phyloP scores from a whole-genome alignment of 2,113 vertebrate species.

The Thunnus thynnus region DNA sequence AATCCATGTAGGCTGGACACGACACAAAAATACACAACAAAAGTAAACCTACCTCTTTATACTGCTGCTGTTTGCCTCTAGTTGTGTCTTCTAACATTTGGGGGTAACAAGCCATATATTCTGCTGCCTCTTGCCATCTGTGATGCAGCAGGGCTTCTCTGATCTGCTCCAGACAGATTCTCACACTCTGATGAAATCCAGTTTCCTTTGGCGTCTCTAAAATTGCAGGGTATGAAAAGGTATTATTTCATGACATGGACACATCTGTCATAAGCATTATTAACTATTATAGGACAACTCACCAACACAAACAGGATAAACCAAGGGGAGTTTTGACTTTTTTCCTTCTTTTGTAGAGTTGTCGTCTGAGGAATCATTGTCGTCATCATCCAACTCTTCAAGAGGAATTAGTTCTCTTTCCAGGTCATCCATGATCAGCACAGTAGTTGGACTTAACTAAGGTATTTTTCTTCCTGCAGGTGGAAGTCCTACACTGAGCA shows the following conservation, averaged over 20 bases:
- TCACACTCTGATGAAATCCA: constrained; percentile 84
- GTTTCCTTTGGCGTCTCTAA: constrained; percentile 61
- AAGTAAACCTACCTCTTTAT: constrained; percentile 84
- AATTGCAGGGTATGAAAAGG: neutral
- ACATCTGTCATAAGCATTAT: neutral
- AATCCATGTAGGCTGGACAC: neutral
- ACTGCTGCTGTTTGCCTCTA: neutral
- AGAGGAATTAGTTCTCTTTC: constrained; percentile 27
- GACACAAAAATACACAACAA: constrained; percentile 19
- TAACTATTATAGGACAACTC: neutral
- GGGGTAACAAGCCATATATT: constrained; percentile 86
- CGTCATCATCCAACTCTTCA: neutral
- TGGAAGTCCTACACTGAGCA: too few relatives aligned
- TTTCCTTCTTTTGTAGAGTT: neutral
- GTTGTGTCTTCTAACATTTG: constrained; percentile 86
- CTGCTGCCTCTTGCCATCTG: constrained; percentile 90
- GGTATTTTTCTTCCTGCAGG: neutral
- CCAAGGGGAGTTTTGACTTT: constrained; percentile 23
- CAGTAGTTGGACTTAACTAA: neutral
- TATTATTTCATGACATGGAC: neutral
- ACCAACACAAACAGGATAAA: constrained; percentile 31
- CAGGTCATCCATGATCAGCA: constrained; percentile 72
- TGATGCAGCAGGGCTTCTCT: constrained; percentile 89
- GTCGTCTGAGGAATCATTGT: constrained; percentile 17
- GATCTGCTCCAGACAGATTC: constrained; percentile 85